Base-by-base conservation (phyloP, 2,797 vertebrate genomes). In the Valencia hispanica region DNA sequence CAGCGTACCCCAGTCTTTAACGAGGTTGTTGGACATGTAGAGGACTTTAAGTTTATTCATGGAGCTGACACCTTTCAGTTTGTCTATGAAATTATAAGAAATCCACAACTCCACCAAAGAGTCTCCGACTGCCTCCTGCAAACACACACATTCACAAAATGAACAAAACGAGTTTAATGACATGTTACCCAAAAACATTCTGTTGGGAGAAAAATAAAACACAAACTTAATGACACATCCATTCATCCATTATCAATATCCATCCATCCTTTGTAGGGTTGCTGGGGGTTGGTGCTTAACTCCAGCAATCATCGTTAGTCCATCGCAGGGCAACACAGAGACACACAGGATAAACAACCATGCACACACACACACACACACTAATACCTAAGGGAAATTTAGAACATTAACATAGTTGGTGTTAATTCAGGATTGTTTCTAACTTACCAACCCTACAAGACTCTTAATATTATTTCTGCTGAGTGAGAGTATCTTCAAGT, bases 21-120 rank as follows among this genome's bases (percentile, higher is more conserved):
- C 98, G 84, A 96, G 92, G 92, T 99, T 99, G 94, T 99, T 99
- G 82, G 97, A 98, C 96, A 99, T 99, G 90, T 99, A 98, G 68
- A 99, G 96, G 83, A 99, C 96, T 88, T 94, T 96, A 69, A 99
- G 89, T 72, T 96, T 98, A 94, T 96, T 98, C 97, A 99, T 96
- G 57, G 94, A 95, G 50, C 96, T 95, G 77, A 99, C 96, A 71
- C 98, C 98, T 88, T 96, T 98, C 86, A 99, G 93, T 85, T 98
- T 99, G 87, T 99, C 98, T 77, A 99, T 98, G 79, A 96, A 93
- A 90, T 99, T 99, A 87, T 98, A 99, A 0, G 98, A 99, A 86
- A 99, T 99, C 98, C 98, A 99, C 82, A 99, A 84, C 87, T 99
- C 97, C 89, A 97, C 97, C 84, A 99, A 89, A 0, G 96, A 97